Percentiles rank a stretch among this genome's conserved stretches.
Conservation (phyloP, 2,888 invertebrate species). For the Philaethria dido region DNA sequence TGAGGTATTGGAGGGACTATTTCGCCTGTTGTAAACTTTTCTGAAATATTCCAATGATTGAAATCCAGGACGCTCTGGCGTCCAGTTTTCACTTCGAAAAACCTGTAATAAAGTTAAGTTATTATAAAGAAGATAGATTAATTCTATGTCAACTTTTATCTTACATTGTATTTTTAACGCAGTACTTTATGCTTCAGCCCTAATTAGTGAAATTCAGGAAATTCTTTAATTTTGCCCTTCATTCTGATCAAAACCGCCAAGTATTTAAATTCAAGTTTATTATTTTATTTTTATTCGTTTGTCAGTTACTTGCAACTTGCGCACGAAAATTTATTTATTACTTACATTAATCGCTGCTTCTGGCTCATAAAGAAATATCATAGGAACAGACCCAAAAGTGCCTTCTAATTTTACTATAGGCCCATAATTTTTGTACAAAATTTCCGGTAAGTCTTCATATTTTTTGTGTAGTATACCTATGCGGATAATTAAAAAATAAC, state of each 20-base stretch:
- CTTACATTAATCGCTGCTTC: slow-evolving; percentile 44
- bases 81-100: slow-evolving; percentile 58
- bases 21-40: slow-evolving; percentile 48
- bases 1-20: slow-evolving; percentile 40
- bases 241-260: too few relatives aligned
- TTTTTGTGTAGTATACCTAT: slow-evolving; percentile 23
- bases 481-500: too few relatives aligned
- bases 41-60: slow-evolving; percentile 59
- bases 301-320: too few relatives aligned
- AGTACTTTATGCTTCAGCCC: too few relatives aligned
- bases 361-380: slow-evolving; percentile 58
- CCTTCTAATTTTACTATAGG: slow-evolving; percentile 57
- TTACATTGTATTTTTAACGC: too few relatives aligned
- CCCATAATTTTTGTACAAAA: slow-evolving; percentile 55
- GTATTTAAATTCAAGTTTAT: too few relatives aligned
- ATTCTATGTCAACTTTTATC: neutral
- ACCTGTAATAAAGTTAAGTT: slow-evolving; percentile 51
- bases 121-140: neutral
- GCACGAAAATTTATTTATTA: neutral
- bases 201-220: too few relatives aligned
- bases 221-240: too few relatives aligned
- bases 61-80: slow-evolving; percentile 61
- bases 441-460: slow-evolving; percentile 37
- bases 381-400: slow-evolving; percentile 48
- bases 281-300: too few relatives aligned